Base-by-base conservation (phyloP, 2,888 invertebrate species). In the Diogma glabrata region DNA sequence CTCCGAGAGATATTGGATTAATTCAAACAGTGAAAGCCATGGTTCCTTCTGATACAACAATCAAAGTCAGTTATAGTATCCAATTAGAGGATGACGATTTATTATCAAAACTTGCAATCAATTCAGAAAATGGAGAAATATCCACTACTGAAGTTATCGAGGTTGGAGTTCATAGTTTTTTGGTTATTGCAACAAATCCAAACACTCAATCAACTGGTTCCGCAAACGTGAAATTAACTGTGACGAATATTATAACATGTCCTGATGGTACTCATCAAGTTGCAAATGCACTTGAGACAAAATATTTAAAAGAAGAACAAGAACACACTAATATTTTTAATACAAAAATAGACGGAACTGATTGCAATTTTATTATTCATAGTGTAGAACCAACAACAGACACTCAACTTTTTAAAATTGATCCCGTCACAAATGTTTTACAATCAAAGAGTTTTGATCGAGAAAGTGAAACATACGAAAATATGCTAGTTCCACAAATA, bases 231-330 rank as follows among this genome's bases (percentile, higher is more conserved):
- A 49, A 53, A 4, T 47, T 62, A 4, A 53, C 57, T 14, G 57
- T 62, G 8, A 55, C 57, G 8, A 36, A 53, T 3, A 46, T 54
- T 12, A 55, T 53, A 28, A 54, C 56, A 33, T 63, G 62, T 52
- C 36, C 51, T 10, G 54, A 52, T 17, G 53, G 56, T 5, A 53
- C 56, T n/a, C 47, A 47, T 0, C 43, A 54, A 0, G 61, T 62
- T 16, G 55, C 57, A 1, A 58, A 59, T 26, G 51, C 59, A 1
- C 54, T 62, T 8, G 30, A 61, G 8, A 52, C 61, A 20, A 58
- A 59, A 50, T 55, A 59, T 51, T 54, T 62, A 4, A 56, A 57
- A 30, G 63, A 63, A 49, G 60, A 60, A 46, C 51, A 46, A 12
- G 51, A 51, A 7, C 56, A 60, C 51, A 48, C 55, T 19, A 55